Evolutionary conservation across 1,140 invertebrate species (phyloP), one percentile per base, ranked within the genome.

Genomic region (Drosophila ambigua): DNA sequence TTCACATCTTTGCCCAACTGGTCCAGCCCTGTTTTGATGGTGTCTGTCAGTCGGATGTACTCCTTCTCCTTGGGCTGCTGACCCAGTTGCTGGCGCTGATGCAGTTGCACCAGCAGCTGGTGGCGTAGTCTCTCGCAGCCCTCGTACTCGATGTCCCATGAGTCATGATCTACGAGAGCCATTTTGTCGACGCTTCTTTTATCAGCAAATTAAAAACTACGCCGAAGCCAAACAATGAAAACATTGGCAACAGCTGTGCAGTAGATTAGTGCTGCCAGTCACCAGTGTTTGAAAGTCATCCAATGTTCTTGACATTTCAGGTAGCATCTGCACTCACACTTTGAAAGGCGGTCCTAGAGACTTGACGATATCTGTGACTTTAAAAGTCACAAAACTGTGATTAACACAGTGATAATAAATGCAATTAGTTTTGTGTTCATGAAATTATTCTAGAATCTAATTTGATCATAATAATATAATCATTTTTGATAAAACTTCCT

Each of bases 101-200:
- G 93, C 0, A 96, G 63, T 69, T 94, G 93, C 69, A 94, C 93
- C 90, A 95, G 93, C 45, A 96, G 94, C 68, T 95, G 93, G 59
- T 94, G 92, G 64, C 93, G 93, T 3, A 95, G 77, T 54, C 94
- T 94, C 79, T 95, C 94, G 76, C 95, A 95, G 0, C 94, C 93
- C 66, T 95, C 95, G 89, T 95, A 93, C 77, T 95, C 95, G 0
- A 92, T 81, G 4, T 95, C 91, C 95, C 90, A 92, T 58, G 90
- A 91, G 62, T 92, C 91, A 76, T 91, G 83, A 77, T 92, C 91
- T 28, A 92, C 75, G 6, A 92, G 67, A 28, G 89, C 72, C 91
- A 92, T 92, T 77, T 76, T 9, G 15, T 7, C 13, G 15, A 4
- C 11, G 23, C 3, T 3, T 24, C 3, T 7, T 9, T 28, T 39